Conservation (phyloP, 2,888 invertebrate species). For the Trichacis sp. region DNA sequence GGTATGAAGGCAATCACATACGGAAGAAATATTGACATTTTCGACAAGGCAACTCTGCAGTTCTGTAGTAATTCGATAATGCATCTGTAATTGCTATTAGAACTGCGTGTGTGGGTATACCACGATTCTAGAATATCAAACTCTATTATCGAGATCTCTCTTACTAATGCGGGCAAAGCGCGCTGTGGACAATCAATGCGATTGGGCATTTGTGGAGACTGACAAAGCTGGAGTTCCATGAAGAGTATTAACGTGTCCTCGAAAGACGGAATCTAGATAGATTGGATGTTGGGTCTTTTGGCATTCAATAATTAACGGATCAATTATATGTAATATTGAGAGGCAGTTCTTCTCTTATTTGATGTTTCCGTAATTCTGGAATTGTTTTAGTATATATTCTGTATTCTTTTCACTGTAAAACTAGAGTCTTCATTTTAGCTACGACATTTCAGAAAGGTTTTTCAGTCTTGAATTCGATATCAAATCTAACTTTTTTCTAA, state of each 20-base stretch:
- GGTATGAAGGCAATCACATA: neutral
- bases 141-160: slow-evolving; percentile 43
- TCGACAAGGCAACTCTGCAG: neutral
- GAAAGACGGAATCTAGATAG: slow-evolving; percentile 30
- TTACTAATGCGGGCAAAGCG: slow-evolving; percentile 41
- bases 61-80: neutral
- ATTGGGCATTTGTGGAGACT: slow-evolving; percentile 40
- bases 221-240: slow-evolving; percentile 40
- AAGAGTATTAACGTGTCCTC: slow-evolving; percentile 43
- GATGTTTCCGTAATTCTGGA: too few species aligned
- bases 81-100: neutral
- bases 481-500: too few species aligned
- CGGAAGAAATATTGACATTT: neutral
- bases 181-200: slow-evolving; percentile 43
- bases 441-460: too few species aligned
- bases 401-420: too few species aligned
- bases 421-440: too few species aligned
- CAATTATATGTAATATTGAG: slow-evolving; percentile 8
- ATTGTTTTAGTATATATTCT: too few species aligned
- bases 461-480: too few species aligned
- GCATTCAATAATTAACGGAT: slow-evolving; percentile 31
- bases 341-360: too few species aligned
- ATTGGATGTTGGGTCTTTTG: slow-evolving; percentile 16
- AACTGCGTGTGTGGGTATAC: slow-evolving; percentile 2
- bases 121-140: slow-evolving; percentile 30